Base-by-base conservation (phyloP, 2,113 vertebrate species). In the Rhea americana region DNA sequence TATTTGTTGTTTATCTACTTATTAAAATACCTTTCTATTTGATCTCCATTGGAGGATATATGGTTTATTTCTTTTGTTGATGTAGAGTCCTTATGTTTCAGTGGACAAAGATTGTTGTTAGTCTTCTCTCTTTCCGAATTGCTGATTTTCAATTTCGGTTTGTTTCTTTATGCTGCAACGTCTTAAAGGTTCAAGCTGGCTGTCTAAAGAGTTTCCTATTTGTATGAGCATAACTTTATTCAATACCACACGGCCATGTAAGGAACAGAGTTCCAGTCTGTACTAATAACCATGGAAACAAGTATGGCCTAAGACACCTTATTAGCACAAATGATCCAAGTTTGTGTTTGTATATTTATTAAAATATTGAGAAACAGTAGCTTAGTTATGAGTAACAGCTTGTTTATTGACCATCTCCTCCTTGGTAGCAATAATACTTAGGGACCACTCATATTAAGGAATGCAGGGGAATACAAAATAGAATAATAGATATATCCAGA, bases 391-490 rank as follows among this genome's bases (percentile, higher is more conserved):
- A 82, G 66, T 92, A 91, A 84, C 94, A 96, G 78, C 76, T 93
- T 95, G 84, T 95, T 97, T 96, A 91, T 93, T 93, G 87, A 77
- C 85, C 82, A 75, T 90, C 80, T 95, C 67, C 71, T 95, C 81
- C 73, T 58, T 74, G 56, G 66, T 50, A 82, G 47, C 82, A 70
- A 83, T 96, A 93, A 85, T 93, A 66, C 74, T 91, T 73, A 48
- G 67, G 87, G 82, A 79, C 81, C 56, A 92, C 89, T 74, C 92
- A 66, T 47, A 75, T 92, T 84, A 95, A 70, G 66, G 53, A 74
- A 94, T 77, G 75, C 59, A 78, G 65, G 56, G 89, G 89, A 92
- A 86, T 93, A 62, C 82, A 87, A 94, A 96, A 71, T 28, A 90
- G 80, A 83, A 7, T 65, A 87, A 80, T 73, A 88, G 87, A 19